Evolutionary conservation across 2,797 vertebrate genomes (phyloP).

Genomic region (Pipistrellus pipistrellus): DNA sequence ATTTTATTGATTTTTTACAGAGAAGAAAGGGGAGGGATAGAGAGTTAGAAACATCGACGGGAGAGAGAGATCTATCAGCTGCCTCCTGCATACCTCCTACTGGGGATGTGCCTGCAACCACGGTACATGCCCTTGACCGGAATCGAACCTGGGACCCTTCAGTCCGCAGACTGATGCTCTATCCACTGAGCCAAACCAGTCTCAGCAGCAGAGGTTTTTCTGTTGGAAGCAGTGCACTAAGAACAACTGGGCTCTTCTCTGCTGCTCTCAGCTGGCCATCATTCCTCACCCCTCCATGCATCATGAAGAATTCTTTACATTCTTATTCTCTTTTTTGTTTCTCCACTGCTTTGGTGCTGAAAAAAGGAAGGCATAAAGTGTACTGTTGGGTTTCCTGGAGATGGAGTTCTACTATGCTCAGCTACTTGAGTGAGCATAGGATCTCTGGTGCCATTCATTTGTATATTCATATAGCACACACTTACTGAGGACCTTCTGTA

Average conservation of each 20-base stretch:
- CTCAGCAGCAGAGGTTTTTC: too few relatives aligned
- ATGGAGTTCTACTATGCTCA: not conserved
- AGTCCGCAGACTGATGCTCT: too few relatives aligned
- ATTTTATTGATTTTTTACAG: too few relatives aligned
- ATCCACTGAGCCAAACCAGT: too few relatives aligned
- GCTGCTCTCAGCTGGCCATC: not conserved
- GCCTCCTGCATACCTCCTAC: too few relatives aligned
- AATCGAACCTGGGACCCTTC: too few relatives aligned
- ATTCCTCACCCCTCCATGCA: not conserved
- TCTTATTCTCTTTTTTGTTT: slow-evolving; percentile 21
- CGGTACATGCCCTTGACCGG: too few relatives aligned
- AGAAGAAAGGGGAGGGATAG: too few relatives aligned
- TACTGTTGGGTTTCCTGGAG: not conserved
- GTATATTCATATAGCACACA: not conserved
- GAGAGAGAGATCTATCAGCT: too few relatives aligned
- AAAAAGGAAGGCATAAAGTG: not conserved
- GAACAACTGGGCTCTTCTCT: not conserved
- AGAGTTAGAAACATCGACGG: too few relatives aligned
- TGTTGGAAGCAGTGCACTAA: too few relatives aligned
- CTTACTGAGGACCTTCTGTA: not conserved
- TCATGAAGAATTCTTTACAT: not conserved
- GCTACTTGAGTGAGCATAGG: not conserved
- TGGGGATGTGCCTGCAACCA: too few relatives aligned
- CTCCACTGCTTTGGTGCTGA: not conserved
- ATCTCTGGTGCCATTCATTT: not conserved